Conservation (phyloP, 2,113 vertebrate species). For the Mesocricetus auratus region DNA sequence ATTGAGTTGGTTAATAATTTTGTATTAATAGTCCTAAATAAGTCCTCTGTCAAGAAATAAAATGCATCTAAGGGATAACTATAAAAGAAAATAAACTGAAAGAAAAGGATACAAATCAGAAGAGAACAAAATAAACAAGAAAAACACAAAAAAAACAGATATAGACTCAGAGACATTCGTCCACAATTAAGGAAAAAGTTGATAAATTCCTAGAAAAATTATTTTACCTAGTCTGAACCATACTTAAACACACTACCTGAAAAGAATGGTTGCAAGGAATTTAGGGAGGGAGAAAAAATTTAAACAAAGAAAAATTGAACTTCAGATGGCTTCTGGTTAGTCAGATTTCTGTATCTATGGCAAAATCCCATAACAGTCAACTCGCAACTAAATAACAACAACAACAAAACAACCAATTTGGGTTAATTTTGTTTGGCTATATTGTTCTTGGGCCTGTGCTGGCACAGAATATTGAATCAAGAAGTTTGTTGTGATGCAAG, state of each 20-base stretch:
- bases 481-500: neutral
- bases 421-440: neutral
- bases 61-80: constrained; percentile 63
- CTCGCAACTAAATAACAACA: neutral
- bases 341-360: neutral
- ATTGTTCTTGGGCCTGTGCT: neutral
- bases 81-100: neutral
- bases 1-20: constrained; percentile 53
- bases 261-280: neutral
- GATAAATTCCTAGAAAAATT: neutral
- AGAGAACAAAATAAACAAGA: neutral
- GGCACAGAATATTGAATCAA: neutral
- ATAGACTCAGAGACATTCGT: neutral
- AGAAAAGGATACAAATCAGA: neutral
- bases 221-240: neutral
- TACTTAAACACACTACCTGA: neutral
- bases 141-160: neutral
- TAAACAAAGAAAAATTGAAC: neutral
- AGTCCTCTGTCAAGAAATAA: constrained; percentile 55
- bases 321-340: neutral
- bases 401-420: neutral
- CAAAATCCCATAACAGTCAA: neutral
- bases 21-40: constrained; percentile 66
- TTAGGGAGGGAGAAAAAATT: neutral
- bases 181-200: neutral